Evolutionary conservation across 2,113 vertebrate species (phyloP).

Genomic region (Chrysemys picta): DNA sequence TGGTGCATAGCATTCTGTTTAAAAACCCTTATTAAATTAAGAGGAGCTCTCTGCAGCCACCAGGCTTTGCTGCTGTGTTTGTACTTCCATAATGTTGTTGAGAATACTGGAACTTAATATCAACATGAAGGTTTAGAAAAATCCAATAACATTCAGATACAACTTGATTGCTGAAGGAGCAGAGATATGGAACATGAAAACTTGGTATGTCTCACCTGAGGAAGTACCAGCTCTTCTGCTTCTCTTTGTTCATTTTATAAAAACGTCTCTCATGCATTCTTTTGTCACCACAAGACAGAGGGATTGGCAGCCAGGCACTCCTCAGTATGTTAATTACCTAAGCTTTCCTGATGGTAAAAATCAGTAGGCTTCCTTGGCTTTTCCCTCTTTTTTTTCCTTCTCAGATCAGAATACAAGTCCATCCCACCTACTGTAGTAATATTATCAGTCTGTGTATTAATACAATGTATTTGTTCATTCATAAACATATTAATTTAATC

Average conservation of each 20-base stretch:
- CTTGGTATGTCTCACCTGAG: slow-evolving; percentile 23
- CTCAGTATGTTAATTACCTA: slow-evolving; percentile 44
- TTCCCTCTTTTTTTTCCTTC: background rate
- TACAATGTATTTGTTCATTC: slow-evolving; percentile 40
- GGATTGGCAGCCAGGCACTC: slow-evolving; percentile 35
- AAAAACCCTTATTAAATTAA: slow-evolving; percentile 73
- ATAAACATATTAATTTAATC: background rate
- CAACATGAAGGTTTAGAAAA: slow-evolving; percentile 72
- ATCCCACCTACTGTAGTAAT: background rate
- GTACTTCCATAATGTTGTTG: slow-evolving; percentile 58
- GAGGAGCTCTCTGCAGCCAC: slow-evolving; percentile 49
- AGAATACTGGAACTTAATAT: slow-evolving; percentile 59
- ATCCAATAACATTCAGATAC: slow-evolving; percentile 71
- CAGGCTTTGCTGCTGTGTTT: slow-evolving; percentile 18
- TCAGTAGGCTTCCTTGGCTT: background rate
- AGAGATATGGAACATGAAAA: slow-evolving; percentile 58
- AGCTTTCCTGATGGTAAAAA: slow-evolving; percentile 50
- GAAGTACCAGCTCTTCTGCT: slow-evolving; percentile 32
- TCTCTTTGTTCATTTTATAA: slow-evolving; percentile 45
- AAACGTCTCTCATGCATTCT: slow-evolving; percentile 22
- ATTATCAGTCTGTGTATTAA: background rate
- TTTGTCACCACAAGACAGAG: slow-evolving; percentile 43
- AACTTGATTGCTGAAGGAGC: slow-evolving; percentile 69
- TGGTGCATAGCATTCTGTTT: slow-evolving; percentile 65
- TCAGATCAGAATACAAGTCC: background rate